Conservation (phyloP, 2,888 invertebrate species). For the Serrognathus titanus region DNA sequence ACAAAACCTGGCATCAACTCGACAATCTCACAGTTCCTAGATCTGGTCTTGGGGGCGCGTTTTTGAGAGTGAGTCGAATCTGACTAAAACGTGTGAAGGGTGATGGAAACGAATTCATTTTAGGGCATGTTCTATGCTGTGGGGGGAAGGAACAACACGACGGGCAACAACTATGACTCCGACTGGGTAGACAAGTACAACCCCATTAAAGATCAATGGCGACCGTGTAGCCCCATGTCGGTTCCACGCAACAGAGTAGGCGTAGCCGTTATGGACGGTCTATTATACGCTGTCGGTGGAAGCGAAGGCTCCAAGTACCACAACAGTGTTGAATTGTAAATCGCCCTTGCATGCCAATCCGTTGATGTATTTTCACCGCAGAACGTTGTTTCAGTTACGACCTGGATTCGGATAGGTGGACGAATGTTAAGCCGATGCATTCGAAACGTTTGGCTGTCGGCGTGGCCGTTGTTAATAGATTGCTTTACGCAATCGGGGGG, state of each 20-base stretch:
- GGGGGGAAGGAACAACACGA: conserved; percentile 88
- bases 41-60: conserved; percentile 83
- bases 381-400: conserved; percentile 64
- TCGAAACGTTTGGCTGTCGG: conserved; percentile 77
- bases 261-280: conserved; percentile 90
- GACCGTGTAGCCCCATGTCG: conserved; percentile 83
- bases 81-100: too few relatives aligned
- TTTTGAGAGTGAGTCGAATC: conserved; percentile 59
- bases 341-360: conserved; percentile 12
- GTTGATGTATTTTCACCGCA: background rate
- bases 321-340: conserved; percentile 83
- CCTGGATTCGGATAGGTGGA: conserved; percentile 82
- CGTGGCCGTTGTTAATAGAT: conserved; percentile 24
- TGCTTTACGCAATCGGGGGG: conserved; percentile 81
- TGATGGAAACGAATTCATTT: conserved; percentile 8
- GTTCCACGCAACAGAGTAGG: conserved; percentile 85
- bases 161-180: conserved; percentile 81
- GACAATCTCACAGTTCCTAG: conserved; percentile 83
- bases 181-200: conserved; percentile 89
- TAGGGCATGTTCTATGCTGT: conserved; percentile 87
- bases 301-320: conserved; percentile 84
- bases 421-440: conserved; percentile 70
- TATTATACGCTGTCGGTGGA: conserved; percentile 89
- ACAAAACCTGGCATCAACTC: conserved; percentile 78
- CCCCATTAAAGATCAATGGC: conserved; percentile 81